Conservation (phyloP, 2,888 invertebrate genomes). For the Deroplatys truncata region DNA sequence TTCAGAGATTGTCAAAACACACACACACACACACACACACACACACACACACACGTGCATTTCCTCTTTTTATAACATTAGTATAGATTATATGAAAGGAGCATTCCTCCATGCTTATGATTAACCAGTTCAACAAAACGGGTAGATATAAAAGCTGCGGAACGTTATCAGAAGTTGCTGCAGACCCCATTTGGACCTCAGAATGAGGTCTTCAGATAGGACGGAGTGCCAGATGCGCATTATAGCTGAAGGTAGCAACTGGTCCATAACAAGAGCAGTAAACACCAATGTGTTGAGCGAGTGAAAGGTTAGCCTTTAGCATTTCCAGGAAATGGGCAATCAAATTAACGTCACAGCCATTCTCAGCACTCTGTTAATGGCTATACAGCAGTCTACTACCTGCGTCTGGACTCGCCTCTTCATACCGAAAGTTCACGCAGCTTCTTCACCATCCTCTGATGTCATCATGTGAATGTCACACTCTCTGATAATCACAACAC, state of each 20-base stretch:
- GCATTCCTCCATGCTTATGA: too few species aligned
- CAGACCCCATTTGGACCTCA: neutral
- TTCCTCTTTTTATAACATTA: too few species aligned
- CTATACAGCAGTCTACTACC: neutral
- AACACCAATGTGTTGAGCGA: neutral
- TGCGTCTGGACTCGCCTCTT: neutral
- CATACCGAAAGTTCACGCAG: neutral
- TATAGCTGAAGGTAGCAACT: neutral
- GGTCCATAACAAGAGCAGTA: neutral
- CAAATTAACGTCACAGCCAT: neutral
- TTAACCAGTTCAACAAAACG: too few species aligned
- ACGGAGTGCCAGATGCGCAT: neutral
- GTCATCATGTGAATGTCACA: neutral
- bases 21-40: too few species aligned
- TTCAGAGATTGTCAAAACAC: too few species aligned
- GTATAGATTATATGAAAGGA: too few species aligned
- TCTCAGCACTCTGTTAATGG: neutral
- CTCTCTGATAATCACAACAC: too few species aligned
- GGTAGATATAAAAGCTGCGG: too few species aligned
- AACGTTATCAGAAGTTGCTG: too few species aligned
- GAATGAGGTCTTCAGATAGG: neutral
- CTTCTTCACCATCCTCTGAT: neutral
- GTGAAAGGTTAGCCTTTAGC: neutral
- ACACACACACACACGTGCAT: too few species aligned
- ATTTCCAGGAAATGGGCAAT: neutral